These are phyloP conservation scores for Paratrypauchen microcephalus DNA, from an alignment of 2,797 vertebrate genomes.

Conservation along the genomic window DNA sequence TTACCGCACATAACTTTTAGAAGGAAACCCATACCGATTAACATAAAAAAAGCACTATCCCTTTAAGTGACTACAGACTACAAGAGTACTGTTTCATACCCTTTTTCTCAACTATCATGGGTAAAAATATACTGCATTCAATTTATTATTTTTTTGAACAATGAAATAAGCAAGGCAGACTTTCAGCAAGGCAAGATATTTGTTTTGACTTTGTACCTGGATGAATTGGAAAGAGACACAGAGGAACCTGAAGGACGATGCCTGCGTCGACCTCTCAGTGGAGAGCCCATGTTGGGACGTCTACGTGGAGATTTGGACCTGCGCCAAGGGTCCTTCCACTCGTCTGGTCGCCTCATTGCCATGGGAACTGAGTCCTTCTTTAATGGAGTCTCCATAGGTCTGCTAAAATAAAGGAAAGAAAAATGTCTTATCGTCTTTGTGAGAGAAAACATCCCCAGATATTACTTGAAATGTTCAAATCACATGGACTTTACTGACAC, in stretches of 20 bases:
- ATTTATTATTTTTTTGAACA: too few species aligned
- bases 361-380: constrained; percentile 76
- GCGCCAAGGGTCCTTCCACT: constrained; percentile 98
- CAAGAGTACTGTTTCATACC: too few species aligned
- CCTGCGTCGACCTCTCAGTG: constrained; percentile 85
- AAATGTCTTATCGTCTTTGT: not conserved
- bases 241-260: constrained; percentile 91
- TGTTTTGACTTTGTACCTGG: constrained; percentile 76
- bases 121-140: not conserved
- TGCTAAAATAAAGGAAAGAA: constrained; percentile 65
- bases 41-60: too few species aligned
- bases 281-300: constrained; percentile 84
- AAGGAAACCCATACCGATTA: too few species aligned
- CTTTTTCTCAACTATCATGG: not conserved
- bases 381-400: constrained; percentile 82
- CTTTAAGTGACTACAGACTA: not conserved
- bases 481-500: too few species aligned
- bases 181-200: not conserved
- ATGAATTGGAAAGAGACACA: constrained; percentile 90
- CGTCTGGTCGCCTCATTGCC: constrained; percentile 88
- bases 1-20: too few species aligned
- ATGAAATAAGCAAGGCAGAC: not conserved
- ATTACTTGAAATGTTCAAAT: too few species aligned
- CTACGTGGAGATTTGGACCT: constrained; percentile 96
- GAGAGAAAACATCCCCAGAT: not conserved